Evolutionary conservation across 2,888 invertebrate genomes (phyloP).

Genomic region (Abrostola triplasia): DNA sequence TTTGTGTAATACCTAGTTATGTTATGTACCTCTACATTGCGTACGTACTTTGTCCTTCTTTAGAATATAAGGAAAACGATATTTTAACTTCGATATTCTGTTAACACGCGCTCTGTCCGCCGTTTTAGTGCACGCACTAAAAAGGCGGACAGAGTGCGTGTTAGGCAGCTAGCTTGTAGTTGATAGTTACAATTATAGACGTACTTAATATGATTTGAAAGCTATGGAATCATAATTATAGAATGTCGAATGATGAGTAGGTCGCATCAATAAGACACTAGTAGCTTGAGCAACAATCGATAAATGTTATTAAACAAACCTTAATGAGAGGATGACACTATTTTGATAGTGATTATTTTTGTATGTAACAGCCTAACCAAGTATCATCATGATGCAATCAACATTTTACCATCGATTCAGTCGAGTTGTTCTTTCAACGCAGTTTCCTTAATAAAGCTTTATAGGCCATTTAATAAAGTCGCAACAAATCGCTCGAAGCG

Average conservation of each 20-base stretch:
- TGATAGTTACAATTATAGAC: too few species aligned
- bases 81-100: neutral
- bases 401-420: slow-evolving; percentile 30
- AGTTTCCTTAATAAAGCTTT: slow-evolving; percentile 46
- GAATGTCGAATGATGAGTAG: too few species aligned
- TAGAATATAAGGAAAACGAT: slow-evolving; percentile 4
- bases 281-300: too few species aligned
- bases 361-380: neutral
- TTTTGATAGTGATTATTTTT: too few species aligned
- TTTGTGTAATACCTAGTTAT: slow-evolving; percentile 2
- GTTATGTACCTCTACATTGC: slow-evolving; percentile 1
- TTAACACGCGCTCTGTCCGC: neutral
- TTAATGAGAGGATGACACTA: too few species aligned
- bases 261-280: too few species aligned
- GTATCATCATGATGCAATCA: slow-evolving; percentile 1
- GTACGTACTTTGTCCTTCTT: slow-evolving; percentile 20
- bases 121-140: too few species aligned
- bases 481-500: slow-evolving; percentile 44
- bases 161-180: too few species aligned
- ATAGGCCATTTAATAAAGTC: slow-evolving; percentile 44
- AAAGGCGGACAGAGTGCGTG: too few species aligned
- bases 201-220: too few species aligned
- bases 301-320: too few species aligned
- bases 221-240: too few species aligned
- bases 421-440: slow-evolving; percentile 41